Base-by-base conservation (phyloP, 1,140 invertebrate species). In the Coenobita brevimanus region DNA sequence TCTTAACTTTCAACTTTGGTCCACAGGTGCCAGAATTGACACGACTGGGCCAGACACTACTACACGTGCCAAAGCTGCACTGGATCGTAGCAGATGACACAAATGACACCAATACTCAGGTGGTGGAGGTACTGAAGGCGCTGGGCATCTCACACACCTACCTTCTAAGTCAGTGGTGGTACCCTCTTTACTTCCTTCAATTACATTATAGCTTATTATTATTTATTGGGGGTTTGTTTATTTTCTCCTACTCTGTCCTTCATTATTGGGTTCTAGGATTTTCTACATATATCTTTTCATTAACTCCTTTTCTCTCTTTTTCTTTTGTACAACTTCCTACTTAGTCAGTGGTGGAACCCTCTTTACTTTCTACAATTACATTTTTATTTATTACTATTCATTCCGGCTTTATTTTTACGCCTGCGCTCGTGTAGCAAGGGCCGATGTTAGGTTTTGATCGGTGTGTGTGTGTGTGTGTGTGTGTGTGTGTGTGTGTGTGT, bases 51-150 rank as follows among this genome's bases (percentile, higher is more conserved):
- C 93, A 95, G 88, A 95, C 95, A 3, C 91, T 95, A 17, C 91
- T 93, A 82, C 93, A 93, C 91, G 92, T 94, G 0, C 92, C 92
- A 84, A 92, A 93, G 86, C 89, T 95, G 60, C 94, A 94, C 90
- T 95, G 94, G 94, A 94, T 95, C 89, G 91, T 95, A 13, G 92
- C 94, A 17, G 94, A 95, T 91, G 94, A 95, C 91, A 91, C 93
- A 10, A 90, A 90, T 43, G 88, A 33, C 15, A 93, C 93, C 89
- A 94, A 93, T 83, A 54, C 86, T 8, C 92, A 93, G 76, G 92
- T 96, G 1, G 92, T 92, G 41, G 92, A 92, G 3, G 92, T 95
- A 75, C 91, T 96, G 0, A 92, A 92, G 76, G 91, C 92, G 54
- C 92, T 93, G 81, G 93, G 93, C 93, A 92, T 82, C 80, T 41